Base-by-base conservation (phyloP, 2,888 invertebrate genomes). In the Acanthosepion lycidas region DNA sequence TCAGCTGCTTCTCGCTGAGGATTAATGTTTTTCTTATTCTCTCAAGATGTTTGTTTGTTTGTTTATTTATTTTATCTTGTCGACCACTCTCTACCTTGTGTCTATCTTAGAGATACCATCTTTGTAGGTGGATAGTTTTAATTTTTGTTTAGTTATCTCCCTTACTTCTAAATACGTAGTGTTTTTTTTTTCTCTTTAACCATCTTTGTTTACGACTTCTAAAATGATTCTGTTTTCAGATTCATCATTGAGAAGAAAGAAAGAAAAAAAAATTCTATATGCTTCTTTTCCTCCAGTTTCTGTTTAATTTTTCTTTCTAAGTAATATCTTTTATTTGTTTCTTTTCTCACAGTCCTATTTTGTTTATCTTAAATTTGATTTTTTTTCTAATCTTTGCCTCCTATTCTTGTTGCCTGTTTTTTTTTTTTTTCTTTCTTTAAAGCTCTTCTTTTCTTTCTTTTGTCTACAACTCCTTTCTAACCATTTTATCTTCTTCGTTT, bases 11-110 rank as follows among this genome's bases (percentile, higher is more conserved):
- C 78, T 78, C n/a, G n/a, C n/a, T 15, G n/a, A 78, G n/a, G 15
- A 78, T 78, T 78, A 78, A 78, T 78, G n/a, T 78, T 12, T 78
- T 78, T 78, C 78, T 78, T 78, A n/a, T n/a, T 78, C 78, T 78
- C 78, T 78, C 15, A 78, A 78, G 78, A 78, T 78, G 12, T 78
- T 15, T n/a, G n/a, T n/a, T 15, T n/a, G n/a, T n/a, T 78, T n/a
- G 9, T 78, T 15, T 78, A n/a, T n/a, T 20, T 59, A 23, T 20
- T 59, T 59, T 59, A 4, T 59, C 6, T 59, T 23, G 78, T n/a
- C n/a, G n/a, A 78, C 78, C 78, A 78, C 78, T 78, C n/a, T 78
- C 26, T 78, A 78, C n/a, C 78, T n/a, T 78, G n/a, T 78, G n/a
- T 78, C n/a, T 64, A 23, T 64, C 64, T 78, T n/a, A 78, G n/a